Percentiles rank a stretch among this genome's conserved stretches.
Conservation (phyloP, 2,113 vertebrate species). For the Urocitellus parryii region DNA sequence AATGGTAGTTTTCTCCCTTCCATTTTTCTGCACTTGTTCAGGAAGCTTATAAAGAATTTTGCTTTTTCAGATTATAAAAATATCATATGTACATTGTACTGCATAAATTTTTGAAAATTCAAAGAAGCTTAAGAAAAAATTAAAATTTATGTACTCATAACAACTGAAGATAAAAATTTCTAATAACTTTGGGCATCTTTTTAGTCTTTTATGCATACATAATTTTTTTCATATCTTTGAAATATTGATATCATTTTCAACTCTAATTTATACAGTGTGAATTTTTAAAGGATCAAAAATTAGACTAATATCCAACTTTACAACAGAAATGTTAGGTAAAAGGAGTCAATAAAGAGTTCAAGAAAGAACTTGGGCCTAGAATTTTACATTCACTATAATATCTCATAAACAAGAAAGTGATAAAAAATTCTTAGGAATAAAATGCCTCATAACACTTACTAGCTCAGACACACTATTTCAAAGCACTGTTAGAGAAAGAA, state of each 20-base stretch:
- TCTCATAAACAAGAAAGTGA: neutral
- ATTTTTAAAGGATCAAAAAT: conserved; percentile 33
- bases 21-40: neutral
- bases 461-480: neutral
- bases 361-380: neutral
- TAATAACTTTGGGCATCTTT: neutral
- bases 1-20: neutral
- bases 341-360: neutral
- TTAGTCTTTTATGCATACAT: neutral
- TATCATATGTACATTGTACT: neutral
- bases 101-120: conserved; percentile 8
- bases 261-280: neutral
- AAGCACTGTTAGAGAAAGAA: neutral
- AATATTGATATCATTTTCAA: neutral
- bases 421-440: conserved; percentile 16
- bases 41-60: neutral
- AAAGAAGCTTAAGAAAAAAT: conserved; percentile 20
- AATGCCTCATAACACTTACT: conserved; percentile 4
- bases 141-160: neutral
- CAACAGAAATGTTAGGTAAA: neutral
- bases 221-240: conserved; percentile 3
- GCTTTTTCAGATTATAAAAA: neutral
- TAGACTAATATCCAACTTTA: neutral
- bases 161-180: conserved; percentile 43
- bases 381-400: conserved; percentile 27